Conservation (phyloP, 1,140 invertebrate genomes). For the Caerostris darwini region DNA sequence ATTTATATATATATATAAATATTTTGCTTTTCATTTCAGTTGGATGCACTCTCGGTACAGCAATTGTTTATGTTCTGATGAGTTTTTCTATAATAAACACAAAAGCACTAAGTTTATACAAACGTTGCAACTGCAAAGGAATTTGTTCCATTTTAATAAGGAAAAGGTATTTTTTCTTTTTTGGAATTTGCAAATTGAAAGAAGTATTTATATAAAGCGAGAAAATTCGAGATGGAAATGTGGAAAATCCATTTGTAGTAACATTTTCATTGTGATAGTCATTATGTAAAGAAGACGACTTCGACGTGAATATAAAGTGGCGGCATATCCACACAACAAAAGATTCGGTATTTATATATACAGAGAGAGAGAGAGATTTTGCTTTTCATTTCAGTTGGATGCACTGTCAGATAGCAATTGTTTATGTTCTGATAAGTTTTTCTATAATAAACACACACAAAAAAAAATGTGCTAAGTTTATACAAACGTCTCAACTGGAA, state of each 20-base stretch:
- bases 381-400: slow-evolving; percentile 17
- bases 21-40: slow-evolving; percentile 23
- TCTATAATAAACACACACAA: not conserved
- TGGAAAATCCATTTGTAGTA: slow-evolving; percentile 4
- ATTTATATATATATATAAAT: not conserved
- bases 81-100: not conserved
- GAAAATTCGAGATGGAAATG: too few relatives aligned
- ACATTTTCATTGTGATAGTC: not conserved
- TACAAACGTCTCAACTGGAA: not conserved
- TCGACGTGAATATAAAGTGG: not conserved
- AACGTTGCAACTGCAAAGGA: not conserved
- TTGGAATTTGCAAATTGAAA: too few relatives aligned
- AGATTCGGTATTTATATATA: not conserved
- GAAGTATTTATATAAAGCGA: too few relatives aligned
- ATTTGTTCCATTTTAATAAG: not conserved
- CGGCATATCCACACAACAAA: not conserved
- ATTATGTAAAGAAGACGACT: slow-evolving; percentile 13
- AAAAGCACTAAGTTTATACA: not conserved
- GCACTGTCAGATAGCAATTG: not conserved
- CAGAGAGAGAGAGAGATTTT: too few relatives aligned
- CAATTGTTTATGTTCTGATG: not conserved
- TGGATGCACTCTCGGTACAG: not conserved
- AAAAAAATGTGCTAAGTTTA: not conserved
- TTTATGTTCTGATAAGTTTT: not conserved
- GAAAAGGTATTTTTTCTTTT: not conserved